Evolutionary conservation across 1,140 invertebrate genomes (phyloP).

Genomic region (Drosophila varians): DNA sequence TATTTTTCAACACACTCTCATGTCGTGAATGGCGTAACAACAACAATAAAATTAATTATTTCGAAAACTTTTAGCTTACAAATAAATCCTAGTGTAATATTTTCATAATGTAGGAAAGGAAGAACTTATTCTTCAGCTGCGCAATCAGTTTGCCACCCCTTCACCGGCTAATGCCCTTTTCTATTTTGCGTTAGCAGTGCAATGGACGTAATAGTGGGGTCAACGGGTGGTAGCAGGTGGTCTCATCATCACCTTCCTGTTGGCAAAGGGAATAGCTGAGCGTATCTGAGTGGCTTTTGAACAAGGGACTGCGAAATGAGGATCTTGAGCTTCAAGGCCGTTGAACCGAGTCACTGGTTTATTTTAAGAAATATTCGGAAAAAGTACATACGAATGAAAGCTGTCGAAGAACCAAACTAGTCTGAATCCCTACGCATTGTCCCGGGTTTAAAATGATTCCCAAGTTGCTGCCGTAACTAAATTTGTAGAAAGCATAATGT

Average conservation of each 20-base stretch:
- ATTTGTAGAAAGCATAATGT: conserved; percentile 8
- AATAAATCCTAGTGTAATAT: too few relatives aligned
- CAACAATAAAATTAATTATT: background rate
- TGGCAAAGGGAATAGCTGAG: conserved; percentile 34
- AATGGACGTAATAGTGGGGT: conserved; percentile 34
- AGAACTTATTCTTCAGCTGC: background rate
- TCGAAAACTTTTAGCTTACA: too few relatives aligned
- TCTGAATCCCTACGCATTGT: too few relatives aligned
- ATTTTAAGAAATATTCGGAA: too few relatives aligned
- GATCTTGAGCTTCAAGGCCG: conserved; percentile 32
- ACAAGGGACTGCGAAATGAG: conserved; percentile 27
- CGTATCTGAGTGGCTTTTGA: conserved; percentile 33
- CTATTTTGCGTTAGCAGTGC: conserved; percentile 24
- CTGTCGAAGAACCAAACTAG: too few relatives aligned
- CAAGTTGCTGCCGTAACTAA: conserved; percentile 22
- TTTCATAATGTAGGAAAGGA: background rate
- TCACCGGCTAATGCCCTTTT: conserved; percentile 15
- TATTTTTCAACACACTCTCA: background rate
- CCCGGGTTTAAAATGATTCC: conserved; percentile 2
- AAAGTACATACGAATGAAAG: too few relatives aligned
- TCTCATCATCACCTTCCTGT: conserved; percentile 32
- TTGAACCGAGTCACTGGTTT: too few relatives aligned
- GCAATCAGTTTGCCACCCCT: conserved; percentile 13
- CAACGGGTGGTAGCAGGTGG: conserved; percentile 6
- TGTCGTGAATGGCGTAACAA: too few relatives aligned